phyloP scores from a whole-genome alignment of 2,888 invertebrate species.

The Athalia circularis region DNA sequence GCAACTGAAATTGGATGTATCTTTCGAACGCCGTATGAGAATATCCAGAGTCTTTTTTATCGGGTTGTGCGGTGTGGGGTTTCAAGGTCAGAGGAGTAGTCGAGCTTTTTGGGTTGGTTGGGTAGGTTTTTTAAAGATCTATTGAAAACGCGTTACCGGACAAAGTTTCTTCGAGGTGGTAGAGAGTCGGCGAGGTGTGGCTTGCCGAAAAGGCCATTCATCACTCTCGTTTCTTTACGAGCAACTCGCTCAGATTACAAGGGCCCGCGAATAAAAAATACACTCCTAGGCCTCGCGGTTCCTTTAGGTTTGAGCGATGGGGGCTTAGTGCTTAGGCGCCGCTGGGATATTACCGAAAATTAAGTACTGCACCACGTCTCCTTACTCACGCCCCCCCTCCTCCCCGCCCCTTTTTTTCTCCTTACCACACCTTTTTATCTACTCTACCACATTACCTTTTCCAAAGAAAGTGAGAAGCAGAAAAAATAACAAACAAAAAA shows the following conservation, averaged over 20 bases:
- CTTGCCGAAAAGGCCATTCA: slow-evolving; percentile 56
- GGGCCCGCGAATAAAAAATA: slow-evolving; percentile 56
- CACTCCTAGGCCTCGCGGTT: slow-evolving; percentile 53
- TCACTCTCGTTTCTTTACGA: slow-evolving; percentile 55
- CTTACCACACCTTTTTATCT: slow-evolving; percentile 13
- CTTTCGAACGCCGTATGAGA: too few relatives aligned
- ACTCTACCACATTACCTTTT: not conserved
- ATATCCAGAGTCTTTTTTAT: too few relatives aligned
- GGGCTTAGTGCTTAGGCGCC: slow-evolving; percentile 44
- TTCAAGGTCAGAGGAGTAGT: slow-evolving; percentile 17
- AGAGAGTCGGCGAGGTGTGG: slow-evolving; percentile 50
- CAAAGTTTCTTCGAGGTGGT: slow-evolving; percentile 48
- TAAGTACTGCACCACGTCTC: slow-evolving; percentile 40
- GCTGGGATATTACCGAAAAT: slow-evolving; percentile 44
- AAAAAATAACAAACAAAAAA: not conserved
- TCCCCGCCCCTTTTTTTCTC: not conserved
- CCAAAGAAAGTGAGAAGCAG: not conserved
- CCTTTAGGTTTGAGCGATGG: slow-evolving; percentile 58
- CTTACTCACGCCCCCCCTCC: not conserved
- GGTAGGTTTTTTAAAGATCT: slow-evolving; percentile 17
- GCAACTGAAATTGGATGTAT: too few relatives aligned
- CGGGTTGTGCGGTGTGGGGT: not conserved
- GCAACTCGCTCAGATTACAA: slow-evolving; percentile 52
- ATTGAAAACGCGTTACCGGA: slow-evolving; percentile 44
- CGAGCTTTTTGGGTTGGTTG: slow-evolving; percentile 18